Base-by-base conservation (phyloP, 2,888 invertebrate genomes). In the Leptinotarsa haldemani region DNA sequence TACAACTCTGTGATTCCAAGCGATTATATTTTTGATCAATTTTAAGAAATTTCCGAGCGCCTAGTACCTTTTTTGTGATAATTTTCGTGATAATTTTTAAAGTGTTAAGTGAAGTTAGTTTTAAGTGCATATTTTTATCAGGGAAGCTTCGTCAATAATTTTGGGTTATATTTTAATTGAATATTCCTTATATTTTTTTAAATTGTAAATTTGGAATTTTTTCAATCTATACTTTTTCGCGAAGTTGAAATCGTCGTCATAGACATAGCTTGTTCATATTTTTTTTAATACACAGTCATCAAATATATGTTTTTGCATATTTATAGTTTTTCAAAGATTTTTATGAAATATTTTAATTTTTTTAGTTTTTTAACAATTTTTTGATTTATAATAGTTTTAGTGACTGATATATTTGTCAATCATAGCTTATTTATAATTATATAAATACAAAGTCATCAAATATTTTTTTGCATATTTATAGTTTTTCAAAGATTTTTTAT, bases 21-120 rank as follows among this genome's bases (percentile, higher is more conserved):
- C 48, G n/a, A 52, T n/a, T 20, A 4, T 30, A 61, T 50, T 72
- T 20, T 12, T 63, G 63, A 67, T 53, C 52, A 46, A 48, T 53
- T 68, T 71, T 71, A 22, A 9, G 18, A 64, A 64, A 53, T 48
- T 71, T 66, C 16, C 20, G 20, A 18, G 40, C 16, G 61, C 12
- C 22, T 46, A 22, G 70, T 66, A 70, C 72, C 69, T 66, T 47
- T 40, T 68, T 76, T 76, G 76, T 76, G 76, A 76, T 76, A 76
- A 13, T 70, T 64, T 63, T 69, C 65, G 73, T 73, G 73, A 73
- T 73, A 71, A 53, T 68, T 75, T 52, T 56, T 56, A 69, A 18
- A 22, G 22, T 56, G 20, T 20, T 22, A 56, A 20, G 56, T 56
- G 56, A 56, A 56, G 7, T 18, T 56, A 20, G 13, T 56, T 25